Conservation (phyloP, 2,797 vertebrate species). For the Rhinophrynus dorsalis region DNA sequence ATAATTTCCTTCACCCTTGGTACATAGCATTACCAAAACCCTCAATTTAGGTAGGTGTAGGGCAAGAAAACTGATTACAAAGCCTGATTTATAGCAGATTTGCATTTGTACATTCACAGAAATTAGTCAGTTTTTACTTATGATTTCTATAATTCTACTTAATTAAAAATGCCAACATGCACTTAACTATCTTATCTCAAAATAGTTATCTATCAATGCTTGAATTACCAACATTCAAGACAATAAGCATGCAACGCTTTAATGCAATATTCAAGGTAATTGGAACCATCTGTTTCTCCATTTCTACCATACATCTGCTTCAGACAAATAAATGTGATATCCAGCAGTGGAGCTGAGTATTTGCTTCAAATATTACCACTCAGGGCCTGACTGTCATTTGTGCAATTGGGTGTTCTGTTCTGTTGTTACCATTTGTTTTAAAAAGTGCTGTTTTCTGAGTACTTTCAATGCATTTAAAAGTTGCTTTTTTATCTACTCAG, state of each 20-base stretch:
- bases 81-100: too few species aligned
- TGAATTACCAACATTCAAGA: slow-evolving; percentile 31
- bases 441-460: not conserved
- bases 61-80: too few species aligned
- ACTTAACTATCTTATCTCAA: slow-evolving; percentile 3
- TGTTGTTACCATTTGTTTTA: not conserved
- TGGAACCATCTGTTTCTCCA: slow-evolving; percentile 20
- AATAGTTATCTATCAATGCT: slow-evolving; percentile 18
- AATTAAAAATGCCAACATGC: not conserved
- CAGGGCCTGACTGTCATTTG: not conserved
- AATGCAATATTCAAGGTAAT: slow-evolving; percentile 29
- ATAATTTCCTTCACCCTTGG: too few species aligned
- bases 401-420: not conserved
- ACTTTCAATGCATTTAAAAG: slow-evolving; percentile 7
- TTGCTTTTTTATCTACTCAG: not conserved
- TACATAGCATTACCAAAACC: too few species aligned
- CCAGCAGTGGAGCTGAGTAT: slow-evolving; percentile 15
- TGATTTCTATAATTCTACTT: too few species aligned
- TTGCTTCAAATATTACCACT: slow-evolving; percentile 21
- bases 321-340: slow-evolving; percentile 24
- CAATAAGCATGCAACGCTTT: slow-evolving; percentile 20
- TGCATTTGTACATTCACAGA: too few species aligned
- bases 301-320: slow-evolving; percentile 13
- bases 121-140: too few species aligned
- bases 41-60: too few species aligned